phyloP scores from a whole-genome alignment of 2,888 invertebrate genomes.

The Drosophila peninsularis region DNA sequence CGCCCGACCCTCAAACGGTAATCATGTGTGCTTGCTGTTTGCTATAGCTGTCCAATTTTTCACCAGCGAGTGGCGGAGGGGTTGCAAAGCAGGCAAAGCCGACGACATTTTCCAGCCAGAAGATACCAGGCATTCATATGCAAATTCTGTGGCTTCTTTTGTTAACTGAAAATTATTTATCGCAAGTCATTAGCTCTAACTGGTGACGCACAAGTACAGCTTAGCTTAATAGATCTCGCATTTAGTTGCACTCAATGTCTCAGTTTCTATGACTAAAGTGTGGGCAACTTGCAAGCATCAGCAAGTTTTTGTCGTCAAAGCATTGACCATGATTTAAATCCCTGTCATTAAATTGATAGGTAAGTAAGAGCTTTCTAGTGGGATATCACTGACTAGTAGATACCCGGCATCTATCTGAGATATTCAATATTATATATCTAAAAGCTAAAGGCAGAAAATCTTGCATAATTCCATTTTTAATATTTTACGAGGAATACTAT shows the following conservation, averaged over 20 bases:
- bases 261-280: neutral
- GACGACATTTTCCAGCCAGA: constrained; percentile 24
- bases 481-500: too few species aligned
- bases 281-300: neutral
- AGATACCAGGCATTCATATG: constrained; percentile 54
- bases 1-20: constrained; percentile 21
- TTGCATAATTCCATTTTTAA: too few species aligned
- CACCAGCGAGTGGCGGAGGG: constrained; percentile 39
- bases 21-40: constrained; percentile 54
- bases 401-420: too few species aligned
- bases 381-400: too few species aligned
- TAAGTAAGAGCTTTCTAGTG: neutral
- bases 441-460: too few species aligned
- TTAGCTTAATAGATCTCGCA: constrained; percentile 7
- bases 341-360: neutral
- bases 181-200: constrained; percentile 26
- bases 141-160: constrained; percentile 46
- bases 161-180: constrained; percentile 48
- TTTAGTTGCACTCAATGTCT: neutral
- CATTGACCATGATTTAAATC: neutral
- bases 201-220: constrained; percentile 18
- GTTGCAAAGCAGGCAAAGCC: constrained; percentile 12
- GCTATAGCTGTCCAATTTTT: constrained; percentile 55
- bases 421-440: too few species aligned
- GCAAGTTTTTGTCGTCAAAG: neutral